Base-by-base conservation (phyloP, 2,888 invertebrate species). In the Idaea dimidiata region DNA sequence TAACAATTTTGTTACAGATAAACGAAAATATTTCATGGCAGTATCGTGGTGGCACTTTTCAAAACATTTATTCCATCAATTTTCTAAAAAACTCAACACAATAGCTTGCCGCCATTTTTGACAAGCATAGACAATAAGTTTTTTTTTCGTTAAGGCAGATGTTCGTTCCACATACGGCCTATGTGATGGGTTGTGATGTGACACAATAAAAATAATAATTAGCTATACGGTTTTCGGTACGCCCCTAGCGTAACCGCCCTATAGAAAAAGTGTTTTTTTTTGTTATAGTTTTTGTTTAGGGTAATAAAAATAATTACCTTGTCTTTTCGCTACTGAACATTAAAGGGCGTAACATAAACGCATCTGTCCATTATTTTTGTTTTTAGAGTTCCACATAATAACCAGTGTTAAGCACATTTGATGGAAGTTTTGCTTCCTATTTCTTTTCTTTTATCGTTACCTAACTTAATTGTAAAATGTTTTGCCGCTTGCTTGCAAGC, bases 291-390 rank as follows among this genome's bases (percentile, higher is more conserved):
- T 73, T 68, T 79, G 75, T 79, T 81, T 76, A 75, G 75, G 73
- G 75, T 82, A 83, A 83, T 83, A 78, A 79, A 78, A 80, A 78
- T 84, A 86, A 87, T 85, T 81, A 81, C 78, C 80, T 80, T 72
- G 72, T 81, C 43, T 43, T 43, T 43, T 43, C 43, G 69, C 68
- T 69, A 67, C 72, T 60, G 70, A 61, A 54, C 62, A 66, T 61
- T 62, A 63, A 63, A 66, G 59, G 66, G 62, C 59, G 65, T 64
- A 56, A 53, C 58, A 57, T 56, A 64, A 57, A 63, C 66, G 64
- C 72, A 72, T 68, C 72, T 72, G 71, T 69, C 70, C 69, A 32
- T 65, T 64, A 63, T 59, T 43, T 16, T 55, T 59, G 60, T 62
- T 43, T 59, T 59, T 63, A 14, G 8, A 14, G 43, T 43, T 43